Base-by-base conservation (phyloP, 2,797 vertebrate genomes). In the Chlorospingus semifuscus region DNA sequence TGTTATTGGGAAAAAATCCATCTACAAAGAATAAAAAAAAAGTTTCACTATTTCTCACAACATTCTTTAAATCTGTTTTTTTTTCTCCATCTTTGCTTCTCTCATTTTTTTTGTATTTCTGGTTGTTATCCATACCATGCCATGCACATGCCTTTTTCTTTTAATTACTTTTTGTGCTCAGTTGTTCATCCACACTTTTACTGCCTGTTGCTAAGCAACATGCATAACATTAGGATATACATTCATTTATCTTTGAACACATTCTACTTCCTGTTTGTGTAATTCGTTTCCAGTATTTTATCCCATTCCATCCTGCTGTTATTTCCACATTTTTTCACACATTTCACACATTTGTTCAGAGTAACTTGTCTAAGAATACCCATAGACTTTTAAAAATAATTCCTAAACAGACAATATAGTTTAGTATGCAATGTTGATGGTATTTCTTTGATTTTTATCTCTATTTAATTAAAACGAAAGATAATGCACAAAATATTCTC, bases 141-240 rank as follows among this genome's bases (percentile, higher is more conserved):
- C 59, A 90, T 36, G 70, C 85, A 93, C 55, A 72, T 41, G 87
- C 79, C 75, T 96, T 86, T 95, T 84, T 87, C 88, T 81, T 97
- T 95, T 97, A 98, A 98, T 96, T 97, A 96, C 84, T 90, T 97
- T 96, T 88, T 91, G 39, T 91, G 91, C 77, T 93, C 95, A 93
- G 82, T 96, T 96, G 86, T 96, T 95, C 96, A 94, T 93, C 90
- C 76, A 90, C 80, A 94, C 29, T 96, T 96, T 94, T 93, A 93
- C 65, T 87, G 89, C 84, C 74, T 95, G 97, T 97, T 97, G 96
- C 97, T 97, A 97, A 97, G 97, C 95, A 97, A 97, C 95, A 77
- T 74, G 85, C 77, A 94, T 95, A 94, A 82, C 82, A 97, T 96
- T 92, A 97, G 69, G 79, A 64, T 90, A 92, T 84, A 94, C 46